Percentiles rank a stretch among this genome's conserved stretches.
These are phyloP conservation scores for Pseudotriccus pelzelni DNA, from an alignment of 2,797 vertebrate genomes.

Conservation along the genomic window DNA sequence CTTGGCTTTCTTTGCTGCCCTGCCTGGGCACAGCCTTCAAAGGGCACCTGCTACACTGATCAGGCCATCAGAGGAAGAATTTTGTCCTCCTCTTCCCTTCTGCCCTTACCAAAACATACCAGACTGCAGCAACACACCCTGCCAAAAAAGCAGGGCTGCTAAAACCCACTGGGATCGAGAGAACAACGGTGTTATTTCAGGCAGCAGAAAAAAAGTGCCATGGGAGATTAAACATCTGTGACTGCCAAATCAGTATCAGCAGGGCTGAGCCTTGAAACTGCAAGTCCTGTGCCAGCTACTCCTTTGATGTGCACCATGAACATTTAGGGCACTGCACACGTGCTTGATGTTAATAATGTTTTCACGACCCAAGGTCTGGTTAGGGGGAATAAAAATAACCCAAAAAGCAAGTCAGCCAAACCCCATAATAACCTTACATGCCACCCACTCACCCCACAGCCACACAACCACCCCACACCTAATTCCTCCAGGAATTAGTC, in stretches of 20 bases:
- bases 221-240: slow-evolving; percentile 33
- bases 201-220: slow-evolving; percentile 37
- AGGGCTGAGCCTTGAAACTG: slow-evolving; percentile 52
- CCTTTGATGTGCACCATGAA: slow-evolving; percentile 37
- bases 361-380: neutral
- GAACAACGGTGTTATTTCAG: slow-evolving; percentile 7
- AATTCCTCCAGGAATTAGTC: neutral
- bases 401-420: neutral
- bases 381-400: neutral
- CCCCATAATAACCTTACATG: neutral
- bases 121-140: neutral
- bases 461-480: neutral
- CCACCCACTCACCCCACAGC: neutral
- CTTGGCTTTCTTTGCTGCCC: neutral
- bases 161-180: neutral
- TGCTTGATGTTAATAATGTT: neutral
- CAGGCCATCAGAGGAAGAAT: neutral
- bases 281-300: slow-evolving; percentile 22
- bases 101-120: neutral
- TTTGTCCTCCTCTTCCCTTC: neutral
- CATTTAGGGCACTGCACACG: neutral
- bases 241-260: slow-evolving; percentile 14
- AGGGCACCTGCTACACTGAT: neutral
- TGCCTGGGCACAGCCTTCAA: neutral
- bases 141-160: neutral